Base-by-base conservation (phyloP, 2,113 vertebrate species). In the Strigops habroptila region DNA sequence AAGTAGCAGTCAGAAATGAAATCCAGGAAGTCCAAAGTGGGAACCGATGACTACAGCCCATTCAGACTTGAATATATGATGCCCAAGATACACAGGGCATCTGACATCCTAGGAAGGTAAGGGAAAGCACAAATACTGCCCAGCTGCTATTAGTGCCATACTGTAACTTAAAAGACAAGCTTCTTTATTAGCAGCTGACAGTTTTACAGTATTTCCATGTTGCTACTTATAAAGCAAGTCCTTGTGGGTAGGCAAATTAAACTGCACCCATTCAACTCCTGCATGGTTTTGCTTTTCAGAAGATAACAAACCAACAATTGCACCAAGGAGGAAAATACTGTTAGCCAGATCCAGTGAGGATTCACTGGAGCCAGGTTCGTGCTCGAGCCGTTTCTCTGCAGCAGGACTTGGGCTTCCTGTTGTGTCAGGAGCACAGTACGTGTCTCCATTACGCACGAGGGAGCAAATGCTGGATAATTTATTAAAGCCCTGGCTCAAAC, bases 1-100 rank as follows among this genome's bases (percentile, higher is more conserved):
- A 95, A 95, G 83, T 30, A 94, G 88, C 78, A 84, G 95, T 94
- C 95, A 95, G 83, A 93, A 88, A 60, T 43, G 6, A 93, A 94
- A 82, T 71, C 55, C 88, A 89, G 83, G 81, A 95, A 89, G 91
- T 55, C 39, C 62, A 71, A 71, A 63, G 65, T 46, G 89, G 87
- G 81, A 96, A 78, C 35, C 28, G 43, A 67, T 93, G 92, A 95
- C 73, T 86, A 35, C 28, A 91, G 86, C 27, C 33, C 62, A 57
- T 84, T 88, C 81, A 85, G 64, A 64, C 59, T 52, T 55, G 64
- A 78, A 71, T 59, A 53, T n/a, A 92, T 18, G 55, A 75, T 51
- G 48, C 67, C 51, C 28, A 41, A 80, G 93, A 71, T 17, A 85
- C 43, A 46, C 18, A 79, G 41, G 63, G 59, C 53, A 90, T 27